Evolutionary conservation across 2,888 invertebrate genomes (phyloP), one percentile per base, ranked within the genome.

Genomic region (Yponomeuta sedellus): DNA sequence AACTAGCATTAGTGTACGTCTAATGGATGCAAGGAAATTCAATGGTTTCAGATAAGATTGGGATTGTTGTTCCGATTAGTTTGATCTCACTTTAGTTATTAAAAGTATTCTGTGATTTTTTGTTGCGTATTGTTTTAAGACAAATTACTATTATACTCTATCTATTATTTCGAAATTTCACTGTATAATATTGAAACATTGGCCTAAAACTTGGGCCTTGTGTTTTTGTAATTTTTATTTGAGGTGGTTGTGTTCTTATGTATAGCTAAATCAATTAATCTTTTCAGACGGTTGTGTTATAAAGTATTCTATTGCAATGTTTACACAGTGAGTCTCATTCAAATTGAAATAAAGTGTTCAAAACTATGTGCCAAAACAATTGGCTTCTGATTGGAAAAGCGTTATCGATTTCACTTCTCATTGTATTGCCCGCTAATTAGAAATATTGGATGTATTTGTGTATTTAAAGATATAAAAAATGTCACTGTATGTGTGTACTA

Each of bases 401-500:
- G 28, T 61, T 44, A 40, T 66, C 62, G 39, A 40, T 57, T 63
- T 58, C 39, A 20, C 65, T 34, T 59, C 25, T 44, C 59, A n/a
- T 22, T 61, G 34, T 66, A 25, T 59, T 25, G 10, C 34, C 25
- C n/a, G n/a, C 44, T 65, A 67, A 64, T 64, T 66, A 63, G 57
- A 61, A 66, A 40, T 62, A 28, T 63, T 52, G 44, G 44, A 52
- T 52, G 44, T 52, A 16, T 52, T 16, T 16, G 34, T 16, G 16
- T 16, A 16, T 52, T 16, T 16, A 52, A 52, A 16, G 12, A 16
- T 52, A 52, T 52, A 52, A 12, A 25, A 68, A 64, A 57, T 68
- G 44, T 66, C 39, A 66, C 40, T 61, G 52, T 65, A 67, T 67
- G 64, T 67, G 59, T 68, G 56, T 59, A 59, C 66, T 66, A 66